Percentiles rank a stretch among this genome's conserved stretches.
phyloP scores from a whole-genome alignment of 2,113 vertebrate species.

The Cricetomys ansorgei region DNA sequence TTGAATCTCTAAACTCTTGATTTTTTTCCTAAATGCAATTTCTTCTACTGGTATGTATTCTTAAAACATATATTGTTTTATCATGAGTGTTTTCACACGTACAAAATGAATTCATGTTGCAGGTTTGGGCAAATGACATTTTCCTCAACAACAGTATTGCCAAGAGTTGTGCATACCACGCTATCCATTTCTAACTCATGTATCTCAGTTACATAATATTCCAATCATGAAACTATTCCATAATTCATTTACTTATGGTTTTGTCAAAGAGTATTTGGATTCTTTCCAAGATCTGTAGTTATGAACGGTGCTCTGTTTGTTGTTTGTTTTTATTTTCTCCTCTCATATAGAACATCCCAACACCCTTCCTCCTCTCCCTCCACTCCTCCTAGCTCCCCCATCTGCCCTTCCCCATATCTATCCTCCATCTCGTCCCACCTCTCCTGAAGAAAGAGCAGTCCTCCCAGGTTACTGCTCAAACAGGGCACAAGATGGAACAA shows the following conservation, averaged over 20 bases:
- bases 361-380: too few species aligned
- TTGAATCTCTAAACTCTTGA: neutral
- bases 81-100: slow-evolving; percentile 10
- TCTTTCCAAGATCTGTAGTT: neutral
- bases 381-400: too few species aligned
- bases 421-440: too few species aligned
- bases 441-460: too few species aligned
- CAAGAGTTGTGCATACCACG: neutral
- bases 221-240: neutral
- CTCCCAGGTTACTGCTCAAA: too few species aligned
- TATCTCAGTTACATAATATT: neutral
- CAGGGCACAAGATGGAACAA: too few species aligned
- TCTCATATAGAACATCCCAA: too few species aligned
- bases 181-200: neutral
- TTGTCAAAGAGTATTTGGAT: neutral
- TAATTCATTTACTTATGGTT: neutral
- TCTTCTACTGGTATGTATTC: neutral
- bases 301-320: neutral
- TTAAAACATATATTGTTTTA: neutral
- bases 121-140: neutral
- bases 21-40: neutral
- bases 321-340: too few species aligned
- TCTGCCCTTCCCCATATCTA: too few species aligned
- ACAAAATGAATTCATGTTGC: neutral
- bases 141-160: neutral